phyloP scores from a whole-genome alignment of 2,113 vertebrate genomes.

The Empidonax traillii region DNA sequence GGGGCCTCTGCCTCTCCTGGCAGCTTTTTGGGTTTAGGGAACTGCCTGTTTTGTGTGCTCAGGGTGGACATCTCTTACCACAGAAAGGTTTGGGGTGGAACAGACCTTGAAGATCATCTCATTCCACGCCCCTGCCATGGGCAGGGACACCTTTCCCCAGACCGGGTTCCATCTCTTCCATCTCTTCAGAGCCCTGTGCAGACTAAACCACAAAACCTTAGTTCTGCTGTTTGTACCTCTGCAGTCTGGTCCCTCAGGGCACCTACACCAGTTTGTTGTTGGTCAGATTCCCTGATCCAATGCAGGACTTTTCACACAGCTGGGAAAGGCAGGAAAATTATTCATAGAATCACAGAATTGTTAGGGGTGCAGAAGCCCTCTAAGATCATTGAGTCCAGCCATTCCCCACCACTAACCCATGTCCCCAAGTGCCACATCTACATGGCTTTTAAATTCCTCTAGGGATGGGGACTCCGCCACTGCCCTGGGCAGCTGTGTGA shows the following conservation, averaged over 20 bases:
- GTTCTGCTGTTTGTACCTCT: neutral
- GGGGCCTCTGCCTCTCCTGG: neutral
- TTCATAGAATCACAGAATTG: neutral
- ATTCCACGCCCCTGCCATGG: neutral
- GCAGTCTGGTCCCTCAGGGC: neutral
- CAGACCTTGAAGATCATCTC: neutral
- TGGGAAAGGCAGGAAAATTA: neutral
- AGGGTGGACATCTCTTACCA: neutral
- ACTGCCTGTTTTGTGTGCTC: neutral
- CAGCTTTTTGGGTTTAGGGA: neutral
- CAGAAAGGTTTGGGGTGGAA: neutral
- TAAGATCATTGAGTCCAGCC: neutral
- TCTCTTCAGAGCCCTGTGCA: neutral
- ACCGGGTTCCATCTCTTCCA: neutral
- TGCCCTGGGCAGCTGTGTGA: neutral
- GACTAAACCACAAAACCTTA: neutral
- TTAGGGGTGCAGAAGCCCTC: neutral
- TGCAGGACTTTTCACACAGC: neutral
- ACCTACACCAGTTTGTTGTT: neutral
- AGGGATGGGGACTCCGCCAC: rapidly evolving
- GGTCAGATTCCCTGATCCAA: neutral
- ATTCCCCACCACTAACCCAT: rapidly evolving
- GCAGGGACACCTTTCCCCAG: neutral
- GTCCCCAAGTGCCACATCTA: neutral
- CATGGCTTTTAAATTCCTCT: neutral